Evolutionary conservation across 2,113 vertebrate species (phyloP).

Genomic region (Forbesichthys agassizii): DNA sequence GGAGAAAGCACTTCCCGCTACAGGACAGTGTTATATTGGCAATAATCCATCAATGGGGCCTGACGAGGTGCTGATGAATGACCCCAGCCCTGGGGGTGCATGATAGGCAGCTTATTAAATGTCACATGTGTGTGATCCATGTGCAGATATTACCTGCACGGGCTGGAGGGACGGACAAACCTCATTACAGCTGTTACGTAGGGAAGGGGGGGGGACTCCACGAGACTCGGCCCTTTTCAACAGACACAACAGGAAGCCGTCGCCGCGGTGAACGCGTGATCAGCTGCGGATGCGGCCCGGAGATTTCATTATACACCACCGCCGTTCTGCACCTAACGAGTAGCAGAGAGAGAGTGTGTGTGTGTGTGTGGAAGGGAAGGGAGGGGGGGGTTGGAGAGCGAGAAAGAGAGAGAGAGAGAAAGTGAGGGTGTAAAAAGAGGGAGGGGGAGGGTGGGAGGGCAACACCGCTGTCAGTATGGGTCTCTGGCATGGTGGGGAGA

Average conservation of each 20-base stretch:
- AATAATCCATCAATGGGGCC: conserved; percentile 66
- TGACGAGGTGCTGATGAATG: conserved; percentile 58
- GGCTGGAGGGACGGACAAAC: conserved; percentile 41
- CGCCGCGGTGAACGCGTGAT: conserved; percentile 65
- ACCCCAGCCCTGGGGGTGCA: conserved; percentile 56
- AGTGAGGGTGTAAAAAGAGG: not conserved
- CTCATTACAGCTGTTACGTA: conserved; percentile 64
- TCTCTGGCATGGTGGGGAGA: conserved; percentile 69
- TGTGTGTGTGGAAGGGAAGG: not conserved
- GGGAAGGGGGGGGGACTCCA: conserved; percentile 45
- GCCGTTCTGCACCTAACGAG: conserved; percentile 72
- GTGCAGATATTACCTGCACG: conserved; percentile 42
- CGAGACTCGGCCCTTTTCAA: conserved; percentile 47
- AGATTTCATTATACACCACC: conserved; percentile 72
- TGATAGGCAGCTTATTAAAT: conserved; percentile 70
- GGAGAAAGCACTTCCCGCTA: conserved; percentile 37
- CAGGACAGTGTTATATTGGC: conserved; percentile 54
- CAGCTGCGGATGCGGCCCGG: conserved; percentile 61
- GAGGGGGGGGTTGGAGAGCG: conserved; percentile 3
- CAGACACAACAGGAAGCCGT: conserved; percentile 70
- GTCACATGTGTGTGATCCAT: conserved; percentile 49
- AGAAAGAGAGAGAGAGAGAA: not conserved
- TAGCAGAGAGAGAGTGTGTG: conserved; percentile 47
- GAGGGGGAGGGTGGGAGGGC: conserved; percentile 34
- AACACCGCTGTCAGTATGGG: conserved; percentile 68